Percentiles rank a stretch among this genome's conserved stretches.
phyloP scores from a whole-genome alignment of 2,797 vertebrate genomes.

The Sebastes nivosus region DNA sequence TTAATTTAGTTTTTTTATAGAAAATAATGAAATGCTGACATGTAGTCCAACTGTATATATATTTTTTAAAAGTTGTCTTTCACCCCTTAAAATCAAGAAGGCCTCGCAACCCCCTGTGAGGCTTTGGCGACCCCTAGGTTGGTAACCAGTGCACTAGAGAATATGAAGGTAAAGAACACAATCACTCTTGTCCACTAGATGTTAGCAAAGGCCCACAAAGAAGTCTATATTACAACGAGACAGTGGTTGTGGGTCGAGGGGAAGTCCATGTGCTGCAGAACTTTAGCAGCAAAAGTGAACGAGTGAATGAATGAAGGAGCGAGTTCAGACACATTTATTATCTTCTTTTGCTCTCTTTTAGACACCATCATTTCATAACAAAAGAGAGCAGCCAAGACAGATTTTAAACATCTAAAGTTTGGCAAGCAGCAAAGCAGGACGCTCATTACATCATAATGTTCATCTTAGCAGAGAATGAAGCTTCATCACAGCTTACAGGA shows the following conservation, averaged over 20 bases:
- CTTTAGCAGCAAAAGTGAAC: background rate
- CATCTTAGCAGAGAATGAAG: background rate
- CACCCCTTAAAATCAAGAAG: too few relatives aligned
- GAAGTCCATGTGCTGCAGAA: background rate
- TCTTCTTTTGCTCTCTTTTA: background rate
- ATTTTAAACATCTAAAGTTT: background rate
- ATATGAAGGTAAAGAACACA: background rate
- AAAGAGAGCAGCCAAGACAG: background rate
- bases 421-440: background rate
- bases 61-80: too few relatives aligned
- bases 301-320: background rate
- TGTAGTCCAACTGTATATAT: too few relatives aligned
- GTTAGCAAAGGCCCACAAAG: slow-evolving; percentile 49
- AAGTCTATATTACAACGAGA: background rate
- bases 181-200: slow-evolving; percentile 59
- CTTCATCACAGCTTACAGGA: background rate
- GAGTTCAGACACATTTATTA: background rate
- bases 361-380: background rate
- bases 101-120: too few relatives aligned
- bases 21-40: too few relatives aligned
- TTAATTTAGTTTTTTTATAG: too few relatives aligned
- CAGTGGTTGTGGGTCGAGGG: too few relatives aligned
- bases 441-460: background rate
- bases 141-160: background rate
- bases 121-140: too few relatives aligned